These are phyloP conservation scores for Elegia similella DNA, from an alignment of 2,888 invertebrate genomes.

Conservation along the genomic window DNA sequence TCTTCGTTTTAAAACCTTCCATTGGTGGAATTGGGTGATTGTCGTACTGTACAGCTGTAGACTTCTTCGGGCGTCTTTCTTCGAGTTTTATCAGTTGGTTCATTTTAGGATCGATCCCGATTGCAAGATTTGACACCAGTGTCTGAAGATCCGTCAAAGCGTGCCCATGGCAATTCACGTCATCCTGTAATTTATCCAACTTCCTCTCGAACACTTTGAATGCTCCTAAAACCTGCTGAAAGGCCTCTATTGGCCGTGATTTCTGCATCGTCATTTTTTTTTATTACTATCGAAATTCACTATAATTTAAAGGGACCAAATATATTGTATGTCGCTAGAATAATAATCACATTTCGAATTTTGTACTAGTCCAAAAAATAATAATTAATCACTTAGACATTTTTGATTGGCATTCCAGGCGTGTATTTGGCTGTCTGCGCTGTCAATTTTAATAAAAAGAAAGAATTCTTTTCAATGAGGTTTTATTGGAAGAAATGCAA, in stretches of 20 bases:
- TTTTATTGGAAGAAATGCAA: background rate
- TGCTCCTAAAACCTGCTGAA: conserved; percentile 48
- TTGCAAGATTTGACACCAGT: conserved; percentile 47
- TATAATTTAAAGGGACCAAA: background rate
- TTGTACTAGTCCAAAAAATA: background rate
- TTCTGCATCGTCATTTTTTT: conserved; percentile 6
- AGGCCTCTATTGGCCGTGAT: conserved; percentile 10
- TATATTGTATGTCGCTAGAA: background rate
- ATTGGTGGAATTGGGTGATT: conserved; percentile 22
- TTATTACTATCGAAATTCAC: background rate
- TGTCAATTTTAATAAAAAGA: background rate
- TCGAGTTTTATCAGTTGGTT: conserved; percentile 31
- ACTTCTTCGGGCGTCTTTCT: conserved; percentile 35
- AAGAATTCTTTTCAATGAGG: background rate
- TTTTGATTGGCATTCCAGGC: background rate
- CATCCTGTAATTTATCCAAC: conserved; percentile 58
- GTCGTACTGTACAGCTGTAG: conserved; percentile 42
- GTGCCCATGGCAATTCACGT: conserved; percentile 53
- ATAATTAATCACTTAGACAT: background rate
- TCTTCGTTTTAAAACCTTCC: conserved; percentile 31
- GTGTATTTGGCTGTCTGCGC: background rate
- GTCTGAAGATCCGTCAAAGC: conserved; percentile 52
- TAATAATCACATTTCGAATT: conserved; percentile 5
- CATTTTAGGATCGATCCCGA: conserved; percentile 29
- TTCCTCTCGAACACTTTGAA: conserved; percentile 60